Conservation (phyloP, 1,140 invertebrate species). For the Lepidurus arcticus region DNA sequence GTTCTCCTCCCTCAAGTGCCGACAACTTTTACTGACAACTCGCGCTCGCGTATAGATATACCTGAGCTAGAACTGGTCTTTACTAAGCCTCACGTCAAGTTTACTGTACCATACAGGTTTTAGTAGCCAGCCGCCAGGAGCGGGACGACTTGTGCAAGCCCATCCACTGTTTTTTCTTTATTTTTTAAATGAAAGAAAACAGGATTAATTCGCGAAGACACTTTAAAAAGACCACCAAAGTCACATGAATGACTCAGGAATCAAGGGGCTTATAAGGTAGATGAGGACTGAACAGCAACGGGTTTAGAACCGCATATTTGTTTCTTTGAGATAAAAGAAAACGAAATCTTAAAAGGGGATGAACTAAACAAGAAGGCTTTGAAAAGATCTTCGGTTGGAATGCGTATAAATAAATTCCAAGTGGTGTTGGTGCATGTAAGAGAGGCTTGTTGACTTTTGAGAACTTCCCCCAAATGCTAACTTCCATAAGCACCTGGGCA, state of each 20-base stretch:
- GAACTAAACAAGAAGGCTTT: background rate
- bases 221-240: slow-evolving; percentile 1
- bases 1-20: too few relatives aligned
- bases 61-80: too few relatives aligned
- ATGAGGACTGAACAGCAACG: background rate
- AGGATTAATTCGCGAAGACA: background rate
- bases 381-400: background rate
- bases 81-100: too few relatives aligned
- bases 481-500: background rate
- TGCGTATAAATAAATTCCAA: slow-evolving; percentile 5
- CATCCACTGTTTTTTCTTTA: background rate
- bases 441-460: slow-evolving; percentile 5
- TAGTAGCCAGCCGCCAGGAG: background rate
- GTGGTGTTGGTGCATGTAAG: background rate
- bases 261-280: background rate
- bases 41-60: too few relatives aligned
- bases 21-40: too few relatives aligned
- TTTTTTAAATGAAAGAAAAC: background rate
- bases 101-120: too few relatives aligned
- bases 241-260: slow-evolving; percentile 4
- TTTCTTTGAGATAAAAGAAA: background rate
- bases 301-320: background rate
- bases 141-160: background rate
- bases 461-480: slow-evolving; percentile 7
- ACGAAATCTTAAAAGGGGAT: background rate